Conservation (phyloP, 2,113 vertebrate genomes). For the Lipophrys pholis region DNA sequence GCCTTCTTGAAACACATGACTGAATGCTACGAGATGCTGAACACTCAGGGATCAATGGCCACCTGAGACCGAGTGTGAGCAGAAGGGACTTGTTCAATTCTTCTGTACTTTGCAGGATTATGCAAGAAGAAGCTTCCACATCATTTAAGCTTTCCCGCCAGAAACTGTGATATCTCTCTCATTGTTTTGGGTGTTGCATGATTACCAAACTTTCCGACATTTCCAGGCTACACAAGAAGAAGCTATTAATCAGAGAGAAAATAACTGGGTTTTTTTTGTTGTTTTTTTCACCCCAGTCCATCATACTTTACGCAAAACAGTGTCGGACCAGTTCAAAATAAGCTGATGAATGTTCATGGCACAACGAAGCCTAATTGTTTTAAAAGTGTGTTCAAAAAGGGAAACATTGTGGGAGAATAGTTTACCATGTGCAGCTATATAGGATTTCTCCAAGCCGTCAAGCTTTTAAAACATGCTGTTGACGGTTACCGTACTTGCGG, state of each 20-base stretch:
- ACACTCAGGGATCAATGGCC: neutral
- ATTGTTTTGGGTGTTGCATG: conserved; percentile 30
- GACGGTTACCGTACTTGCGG: neutral
- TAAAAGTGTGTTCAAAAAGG: neutral
- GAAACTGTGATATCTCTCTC: conserved; percentile 34
- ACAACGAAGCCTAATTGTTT: neutral
- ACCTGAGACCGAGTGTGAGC: conserved; percentile 13
- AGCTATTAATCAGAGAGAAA: conserved; percentile 18
- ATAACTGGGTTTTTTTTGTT: too few species aligned
- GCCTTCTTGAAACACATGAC: conserved; percentile 49
- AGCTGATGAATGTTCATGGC: neutral
- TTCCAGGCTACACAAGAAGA: conserved; percentile 26
- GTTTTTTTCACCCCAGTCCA: neutral
- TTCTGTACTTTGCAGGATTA: conserved; percentile 24
- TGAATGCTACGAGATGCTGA: conserved; percentile 61
- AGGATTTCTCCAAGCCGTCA: neutral
- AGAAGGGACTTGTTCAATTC: neutral
- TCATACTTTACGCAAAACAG: neutral
- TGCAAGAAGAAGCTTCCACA: conserved; percentile 34
- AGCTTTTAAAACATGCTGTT: neutral
- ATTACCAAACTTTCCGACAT: conserved; percentile 31
- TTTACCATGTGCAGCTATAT: neutral
- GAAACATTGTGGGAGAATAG: neutral
- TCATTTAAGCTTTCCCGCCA: conserved; percentile 49
- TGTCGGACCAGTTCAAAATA: neutral